Percentiles rank a stretch among this genome's conserved stretches.
Evolutionary conservation across 53 echinoderm and acorn worm species (phyloP).

Genomic region (Temnopleurus reevesii): DNA sequence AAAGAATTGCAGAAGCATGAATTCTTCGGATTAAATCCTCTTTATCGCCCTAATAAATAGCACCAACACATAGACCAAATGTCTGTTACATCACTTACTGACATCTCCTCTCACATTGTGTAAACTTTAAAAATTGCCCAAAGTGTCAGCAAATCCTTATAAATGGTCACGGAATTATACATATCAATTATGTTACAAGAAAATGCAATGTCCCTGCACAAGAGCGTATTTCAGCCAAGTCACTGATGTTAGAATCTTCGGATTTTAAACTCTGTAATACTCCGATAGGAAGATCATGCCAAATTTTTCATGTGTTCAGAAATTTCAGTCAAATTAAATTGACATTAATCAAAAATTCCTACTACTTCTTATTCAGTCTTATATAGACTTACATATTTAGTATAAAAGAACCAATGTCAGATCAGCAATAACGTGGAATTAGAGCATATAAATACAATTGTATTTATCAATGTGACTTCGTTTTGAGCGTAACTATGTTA

Average conservation of each 20-base stretch:
- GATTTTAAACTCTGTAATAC: neutral
- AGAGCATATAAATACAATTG: too few species aligned
- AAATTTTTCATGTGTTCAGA: neutral
- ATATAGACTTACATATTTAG: too few species aligned
- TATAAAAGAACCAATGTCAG: too few species aligned
- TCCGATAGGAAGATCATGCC: neutral
- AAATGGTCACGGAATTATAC: slow-evolving; percentile 11
- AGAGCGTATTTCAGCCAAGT: neutral
- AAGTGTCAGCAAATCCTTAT: neutral
- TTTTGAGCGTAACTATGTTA: too few species aligned
- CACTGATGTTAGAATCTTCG: neutral
- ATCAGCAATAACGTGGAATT: too few species aligned
- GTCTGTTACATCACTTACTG: slow-evolving; percentile 9
- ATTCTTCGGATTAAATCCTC: slow-evolving; percentile 3
- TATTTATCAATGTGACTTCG: too few species aligned
- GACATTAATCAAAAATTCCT: neutral
- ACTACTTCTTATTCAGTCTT: too few species aligned
- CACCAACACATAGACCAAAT: neutral
- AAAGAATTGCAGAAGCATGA: neutral
- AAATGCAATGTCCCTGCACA: slow-evolving; percentile 4
- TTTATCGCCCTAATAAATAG: neutral
- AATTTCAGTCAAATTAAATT: slow-evolving; percentile 16
- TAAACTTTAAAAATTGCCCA: neutral
- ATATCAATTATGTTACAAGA: slow-evolving; percentile 28
- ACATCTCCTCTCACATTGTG: neutral